Evolutionary conservation across 37 sponge, comb jelly and placozoan species (phyloP).

Genomic region (Tethya wilhelma): DNA sequence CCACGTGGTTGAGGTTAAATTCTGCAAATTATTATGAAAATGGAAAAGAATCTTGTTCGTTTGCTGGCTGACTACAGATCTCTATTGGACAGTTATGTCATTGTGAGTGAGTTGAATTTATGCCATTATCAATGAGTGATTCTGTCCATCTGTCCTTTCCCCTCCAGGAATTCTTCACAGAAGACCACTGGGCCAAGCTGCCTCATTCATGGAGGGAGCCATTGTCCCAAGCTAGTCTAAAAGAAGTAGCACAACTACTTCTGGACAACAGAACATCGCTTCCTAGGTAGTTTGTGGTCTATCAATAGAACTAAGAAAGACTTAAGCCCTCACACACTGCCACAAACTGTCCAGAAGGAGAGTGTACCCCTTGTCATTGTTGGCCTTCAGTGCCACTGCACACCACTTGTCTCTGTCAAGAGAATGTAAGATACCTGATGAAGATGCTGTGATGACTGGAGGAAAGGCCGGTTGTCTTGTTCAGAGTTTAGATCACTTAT

Average conservation of each 20-base stretch:
- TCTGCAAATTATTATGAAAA: neutral
- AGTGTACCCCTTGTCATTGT: constrained; percentile 78
- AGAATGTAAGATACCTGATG: neutral
- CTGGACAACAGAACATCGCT: neutral
- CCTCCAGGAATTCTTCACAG: constrained; percentile 81
- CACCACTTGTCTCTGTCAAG: constrained; percentile 8
- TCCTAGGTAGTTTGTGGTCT: neutral
- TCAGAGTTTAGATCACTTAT: constrained; percentile 39
- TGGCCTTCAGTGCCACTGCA: constrained; percentile 61
- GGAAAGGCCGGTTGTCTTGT: constrained; percentile 5
- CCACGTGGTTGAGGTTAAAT: too few species aligned
- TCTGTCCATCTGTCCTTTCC: neutral
- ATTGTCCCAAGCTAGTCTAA: constrained; percentile 9
- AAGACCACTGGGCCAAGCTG: constrained; percentile 73
- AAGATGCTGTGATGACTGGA: neutral
- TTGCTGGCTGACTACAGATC: constrained; percentile 41
- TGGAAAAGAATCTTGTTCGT: neutral
- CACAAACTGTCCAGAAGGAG: neutral
- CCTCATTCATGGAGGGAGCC: constrained; percentile 51
- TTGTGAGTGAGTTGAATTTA: constrained; percentile 24
- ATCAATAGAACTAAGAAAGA: neutral
- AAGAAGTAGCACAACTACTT: constrained; percentile 27
- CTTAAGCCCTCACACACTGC: neutral
- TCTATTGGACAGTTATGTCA: constrained; percentile 61
- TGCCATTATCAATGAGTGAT: neutral